Conservation (phyloP, 2,113 vertebrate species). For the Eubucco bourcierii region DNA sequence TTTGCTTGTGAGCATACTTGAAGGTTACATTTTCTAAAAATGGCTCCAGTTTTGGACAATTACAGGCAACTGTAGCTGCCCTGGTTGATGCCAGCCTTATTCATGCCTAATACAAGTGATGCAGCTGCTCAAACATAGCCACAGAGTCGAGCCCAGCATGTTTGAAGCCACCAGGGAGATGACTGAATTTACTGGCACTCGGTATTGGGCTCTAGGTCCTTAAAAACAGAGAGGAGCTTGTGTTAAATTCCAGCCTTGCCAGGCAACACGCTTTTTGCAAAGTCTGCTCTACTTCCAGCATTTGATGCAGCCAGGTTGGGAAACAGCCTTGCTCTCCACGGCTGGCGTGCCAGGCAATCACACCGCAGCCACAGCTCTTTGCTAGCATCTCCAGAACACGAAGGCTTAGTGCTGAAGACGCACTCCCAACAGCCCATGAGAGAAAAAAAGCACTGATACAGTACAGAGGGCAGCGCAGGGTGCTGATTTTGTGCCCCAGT, state of each 20-base stretch:
- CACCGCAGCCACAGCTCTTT: neutral
- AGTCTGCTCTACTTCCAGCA: rapidly evolving
- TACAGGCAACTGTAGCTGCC: neutral
- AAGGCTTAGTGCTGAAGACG: neutral
- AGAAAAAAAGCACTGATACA: rapidly evolving
- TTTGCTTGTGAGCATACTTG: neutral
- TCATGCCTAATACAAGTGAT: neutral
- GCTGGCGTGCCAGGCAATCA: neutral
- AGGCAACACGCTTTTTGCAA: neutral
- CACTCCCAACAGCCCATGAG: neutral
- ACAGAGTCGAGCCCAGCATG: neutral
- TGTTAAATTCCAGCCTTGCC: neutral
- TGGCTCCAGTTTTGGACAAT: neutral
- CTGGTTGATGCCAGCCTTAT: neutral
- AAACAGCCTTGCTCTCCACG: rapidly evolving
- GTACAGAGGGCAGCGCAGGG: rapidly evolving
- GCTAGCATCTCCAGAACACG: rapidly evolving
- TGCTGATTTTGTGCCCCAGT: neutral
- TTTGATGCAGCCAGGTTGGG: neutral
- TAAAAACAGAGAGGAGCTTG: neutral
- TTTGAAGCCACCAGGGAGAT: neutral
- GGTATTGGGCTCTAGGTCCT: neutral
- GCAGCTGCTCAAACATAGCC: neutral
- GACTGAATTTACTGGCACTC: neutral
- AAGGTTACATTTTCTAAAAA: neutral